Evolutionary conservation across 2,888 invertebrate genomes (phyloP).

Genomic region (Ecliptopera silaceata): DNA sequence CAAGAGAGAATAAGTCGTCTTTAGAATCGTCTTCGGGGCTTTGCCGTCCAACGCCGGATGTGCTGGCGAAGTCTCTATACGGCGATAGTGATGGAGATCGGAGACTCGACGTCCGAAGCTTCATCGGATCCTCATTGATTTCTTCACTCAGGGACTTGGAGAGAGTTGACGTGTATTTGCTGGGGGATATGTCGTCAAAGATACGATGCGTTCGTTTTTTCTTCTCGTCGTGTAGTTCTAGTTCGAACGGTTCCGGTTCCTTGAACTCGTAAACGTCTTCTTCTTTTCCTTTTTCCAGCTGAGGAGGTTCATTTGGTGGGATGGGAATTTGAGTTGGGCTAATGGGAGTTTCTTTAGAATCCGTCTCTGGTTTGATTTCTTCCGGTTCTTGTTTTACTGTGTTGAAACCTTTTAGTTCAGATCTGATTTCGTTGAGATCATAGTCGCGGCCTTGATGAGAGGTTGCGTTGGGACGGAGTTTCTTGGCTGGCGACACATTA

Average conservation of each 20-base stretch:
- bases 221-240: slow-evolving; percentile 86
- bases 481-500: slow-evolving; percentile 65
- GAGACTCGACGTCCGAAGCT: slow-evolving; percentile 57
- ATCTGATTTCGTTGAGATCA: slow-evolving; percentile 92
- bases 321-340: slow-evolving; percentile 39
- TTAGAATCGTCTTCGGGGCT: slow-evolving; percentile 86
- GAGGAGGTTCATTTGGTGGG: slow-evolving; percentile 49
- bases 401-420: slow-evolving; percentile 90
- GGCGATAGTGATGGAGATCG: slow-evolving; percentile 75
- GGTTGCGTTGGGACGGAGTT: slow-evolving; percentile 54
- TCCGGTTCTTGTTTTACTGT: slow-evolving; percentile 78
- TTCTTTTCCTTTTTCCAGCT: slow-evolving; percentile 64
- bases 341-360: slow-evolving; percentile 49
- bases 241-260: slow-evolving; percentile 94
- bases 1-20: slow-evolving; percentile 83
- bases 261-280: slow-evolving; percentile 94
- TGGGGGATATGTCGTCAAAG: slow-evolving; percentile 78
- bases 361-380: slow-evolving; percentile 62
- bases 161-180: slow-evolving; percentile 72
- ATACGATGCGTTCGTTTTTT: slow-evolving; percentile 78
- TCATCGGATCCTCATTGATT: slow-evolving; percentile 73
- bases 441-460: slow-evolving; percentile 85
- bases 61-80: slow-evolving; percentile 67
- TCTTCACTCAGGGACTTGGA: slow-evolving; percentile 82
- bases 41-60: slow-evolving; percentile 83